These are phyloP conservation scores for Dicentrarchus labrax DNA, from an alignment of 2,113 vertebrate species.

Conservation along the genomic window DNA sequence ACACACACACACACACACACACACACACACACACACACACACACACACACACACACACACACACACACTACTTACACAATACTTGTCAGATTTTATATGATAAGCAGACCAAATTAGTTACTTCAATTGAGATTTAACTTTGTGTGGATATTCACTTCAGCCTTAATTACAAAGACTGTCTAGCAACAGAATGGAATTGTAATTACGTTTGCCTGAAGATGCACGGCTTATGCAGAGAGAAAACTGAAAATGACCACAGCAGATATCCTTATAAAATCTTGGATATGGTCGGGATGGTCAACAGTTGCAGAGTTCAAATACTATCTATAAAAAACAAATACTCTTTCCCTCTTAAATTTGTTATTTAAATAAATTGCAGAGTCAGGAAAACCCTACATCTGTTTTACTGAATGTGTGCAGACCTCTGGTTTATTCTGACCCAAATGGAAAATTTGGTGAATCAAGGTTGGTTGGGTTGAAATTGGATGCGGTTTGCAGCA, in stretches of 20 bases:
- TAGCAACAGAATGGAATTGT: conserved; percentile 15
- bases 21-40: conserved; percentile 3
- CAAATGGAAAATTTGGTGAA: background rate
- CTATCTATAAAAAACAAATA: background rate
- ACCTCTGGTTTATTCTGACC: background rate
- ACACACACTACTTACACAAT: background rate
- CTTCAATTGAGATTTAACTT: conserved; percentile 57
- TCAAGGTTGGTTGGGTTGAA: background rate
- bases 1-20: background rate
- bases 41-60: conserved; percentile 15
- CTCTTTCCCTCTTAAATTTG: background rate
- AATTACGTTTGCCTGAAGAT: conserved; percentile 1
- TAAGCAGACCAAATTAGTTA: conserved; percentile 61
- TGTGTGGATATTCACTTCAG: conserved; percentile 64
- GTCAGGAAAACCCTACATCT: background rate
- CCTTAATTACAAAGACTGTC: conserved; percentile 67
- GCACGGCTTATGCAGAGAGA: background rate
- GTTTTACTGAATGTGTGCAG: background rate
- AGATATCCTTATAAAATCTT: background rate
- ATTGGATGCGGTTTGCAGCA: background rate
- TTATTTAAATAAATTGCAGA: background rate
- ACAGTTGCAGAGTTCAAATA: background rate
- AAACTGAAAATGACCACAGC: conserved; percentile 12
- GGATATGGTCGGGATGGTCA: no score
- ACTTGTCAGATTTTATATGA: conserved; percentile 61